These are phyloP conservation scores for Nomada lathburiana DNA, from an alignment of 2,888 invertebrate species.

Conservation along the genomic window DNA sequence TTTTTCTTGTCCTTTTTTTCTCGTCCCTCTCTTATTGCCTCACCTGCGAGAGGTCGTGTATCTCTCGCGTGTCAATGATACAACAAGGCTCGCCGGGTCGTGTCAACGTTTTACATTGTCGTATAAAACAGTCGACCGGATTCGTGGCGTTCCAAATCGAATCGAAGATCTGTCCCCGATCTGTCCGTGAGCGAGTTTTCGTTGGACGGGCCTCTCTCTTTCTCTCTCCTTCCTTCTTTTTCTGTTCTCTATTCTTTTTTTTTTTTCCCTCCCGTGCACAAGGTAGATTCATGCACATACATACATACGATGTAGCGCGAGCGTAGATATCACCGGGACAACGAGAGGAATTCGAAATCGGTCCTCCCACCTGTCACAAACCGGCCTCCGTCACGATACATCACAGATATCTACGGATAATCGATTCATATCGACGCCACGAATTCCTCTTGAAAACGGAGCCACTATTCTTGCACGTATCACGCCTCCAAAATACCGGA, in stretches of 20 bases:
- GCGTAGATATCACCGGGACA: conserved; percentile 53
- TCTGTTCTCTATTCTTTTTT: background rate
- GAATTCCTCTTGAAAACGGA: conserved; percentile 55
- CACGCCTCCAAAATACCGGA: conserved; percentile 27
- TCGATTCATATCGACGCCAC: conserved; percentile 71
- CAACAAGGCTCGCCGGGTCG: conserved; percentile 50
- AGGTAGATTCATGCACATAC: conserved; percentile 3
- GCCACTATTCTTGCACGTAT: conserved; percentile 20
- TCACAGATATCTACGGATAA: conserved; percentile 72
- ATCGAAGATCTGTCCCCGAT: conserved; percentile 70
- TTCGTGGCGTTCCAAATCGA: conserved; percentile 67
- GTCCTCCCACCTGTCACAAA: conserved; percentile 71
- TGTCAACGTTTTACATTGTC: conserved; percentile 51
- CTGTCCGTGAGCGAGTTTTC: conserved; percentile 68
- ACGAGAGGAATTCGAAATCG: conserved; percentile 68
- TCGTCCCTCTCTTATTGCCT: background rate
- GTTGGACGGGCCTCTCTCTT: conserved; percentile 27
- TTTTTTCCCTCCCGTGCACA: background rate
- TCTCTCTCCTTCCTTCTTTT: background rate
- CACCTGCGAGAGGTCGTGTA: conserved; percentile 33
- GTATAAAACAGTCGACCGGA: conserved; percentile 62
- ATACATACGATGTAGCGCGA: conserved; percentile 18
- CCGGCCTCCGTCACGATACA: conserved; percentile 67
- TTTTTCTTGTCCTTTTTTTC: too few species aligned
- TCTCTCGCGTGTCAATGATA: conserved; percentile 63